These are phyloP conservation scores for Dyspetes luteomarginatus DNA, from an alignment of 2,888 invertebrate species.

Conservation along the genomic window DNA sequence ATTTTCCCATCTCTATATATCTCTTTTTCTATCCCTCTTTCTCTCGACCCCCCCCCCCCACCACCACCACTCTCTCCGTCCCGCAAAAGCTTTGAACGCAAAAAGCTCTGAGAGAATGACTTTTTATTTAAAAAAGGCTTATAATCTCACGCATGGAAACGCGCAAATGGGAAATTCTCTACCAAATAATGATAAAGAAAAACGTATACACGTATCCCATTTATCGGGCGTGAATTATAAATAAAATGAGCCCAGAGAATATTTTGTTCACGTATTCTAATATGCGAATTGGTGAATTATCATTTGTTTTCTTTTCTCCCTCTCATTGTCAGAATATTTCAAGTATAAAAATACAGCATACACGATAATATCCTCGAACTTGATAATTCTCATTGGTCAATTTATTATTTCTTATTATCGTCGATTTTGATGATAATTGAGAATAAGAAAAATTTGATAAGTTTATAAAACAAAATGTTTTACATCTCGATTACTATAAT, in stretches of 20 bases:
- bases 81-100: constrained; percentile 1
- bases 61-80: too few species aligned
- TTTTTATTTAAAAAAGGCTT: not conserved
- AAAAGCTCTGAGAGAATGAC: constrained; percentile 11
- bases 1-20: not conserved
- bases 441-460: not conserved
- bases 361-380: not conserved
- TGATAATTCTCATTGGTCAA: not conserved
- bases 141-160: not conserved
- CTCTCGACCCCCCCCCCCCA: too few species aligned
- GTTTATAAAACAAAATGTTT: not conserved
- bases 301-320: not conserved
- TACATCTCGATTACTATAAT: not conserved
- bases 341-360: not conserved
- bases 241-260: not conserved
- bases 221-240: not conserved
- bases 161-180: not conserved
- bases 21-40: constrained; percentile 7
- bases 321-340: not conserved
- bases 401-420: not conserved
- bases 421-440: not conserved
- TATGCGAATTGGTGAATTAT: not conserved
- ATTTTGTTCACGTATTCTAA: not conserved
- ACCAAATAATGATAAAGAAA: not conserved
- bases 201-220: not conserved